These are phyloP conservation scores for Nesidiocoris tenuis DNA, from an alignment of 2,888 invertebrate species.

Conservation along the genomic window DNA sequence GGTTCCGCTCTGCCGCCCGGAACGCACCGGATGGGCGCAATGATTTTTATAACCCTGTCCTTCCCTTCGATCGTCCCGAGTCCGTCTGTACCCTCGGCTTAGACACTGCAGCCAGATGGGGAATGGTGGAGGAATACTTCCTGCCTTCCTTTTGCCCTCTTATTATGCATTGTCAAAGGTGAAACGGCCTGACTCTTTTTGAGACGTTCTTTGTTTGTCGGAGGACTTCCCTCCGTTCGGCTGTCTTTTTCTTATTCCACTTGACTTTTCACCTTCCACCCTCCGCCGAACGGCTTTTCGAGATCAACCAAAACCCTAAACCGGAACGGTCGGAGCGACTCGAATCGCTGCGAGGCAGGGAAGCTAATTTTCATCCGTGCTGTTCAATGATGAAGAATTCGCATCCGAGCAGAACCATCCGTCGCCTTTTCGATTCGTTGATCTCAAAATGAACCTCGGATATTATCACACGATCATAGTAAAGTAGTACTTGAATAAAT, in stretches of 20 bases:
- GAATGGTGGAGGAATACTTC: conserved; percentile 14
- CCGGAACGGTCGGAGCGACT: conserved; percentile 20
- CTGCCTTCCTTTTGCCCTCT: conserved; percentile 46
- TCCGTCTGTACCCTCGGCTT: not conserved
- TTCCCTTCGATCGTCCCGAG: conserved; percentile 12
- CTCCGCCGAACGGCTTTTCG: not conserved
- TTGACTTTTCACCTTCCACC: conserved; percentile 33
- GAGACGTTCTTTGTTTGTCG: conserved; percentile 21
- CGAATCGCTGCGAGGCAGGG: conserved; percentile 26
- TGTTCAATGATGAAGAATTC: too few species aligned
- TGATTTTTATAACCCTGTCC: conserved; percentile 52
- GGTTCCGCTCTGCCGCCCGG: conserved; percentile 50
- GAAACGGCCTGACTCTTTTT: conserved; percentile 27
- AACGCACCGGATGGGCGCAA: conserved; percentile 53
- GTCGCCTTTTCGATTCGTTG: too few species aligned
- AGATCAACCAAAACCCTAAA: not conserved
- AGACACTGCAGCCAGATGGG: not conserved
- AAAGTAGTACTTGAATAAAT: too few species aligned
- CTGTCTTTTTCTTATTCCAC: conserved; percentile 22
- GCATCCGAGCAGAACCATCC: too few species aligned
- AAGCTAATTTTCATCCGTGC: conserved; percentile 19
- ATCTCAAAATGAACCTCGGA: too few species aligned
- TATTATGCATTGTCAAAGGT: conserved; percentile 50
- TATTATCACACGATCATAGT: too few species aligned
- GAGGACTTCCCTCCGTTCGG: not conserved